Evolutionary conservation across 2,797 vertebrate species (phyloP).

Genomic region (Siniperca undulata): DNA sequence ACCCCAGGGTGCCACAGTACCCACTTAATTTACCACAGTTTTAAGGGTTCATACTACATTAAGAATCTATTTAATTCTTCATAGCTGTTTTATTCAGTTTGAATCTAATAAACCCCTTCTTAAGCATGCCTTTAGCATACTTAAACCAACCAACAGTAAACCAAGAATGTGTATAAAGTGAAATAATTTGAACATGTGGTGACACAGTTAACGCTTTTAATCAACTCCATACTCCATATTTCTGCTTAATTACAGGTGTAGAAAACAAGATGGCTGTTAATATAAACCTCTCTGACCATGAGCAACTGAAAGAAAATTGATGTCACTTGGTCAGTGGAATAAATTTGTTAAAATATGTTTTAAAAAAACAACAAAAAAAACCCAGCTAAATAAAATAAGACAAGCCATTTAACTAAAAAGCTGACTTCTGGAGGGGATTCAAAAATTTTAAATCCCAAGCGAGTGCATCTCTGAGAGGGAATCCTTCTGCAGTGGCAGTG

Average conservation of each 20-base stretch:
- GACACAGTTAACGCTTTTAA: slow-evolving; percentile 64
- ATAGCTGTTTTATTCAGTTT: neutral
- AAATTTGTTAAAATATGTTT: slow-evolving; percentile 53
- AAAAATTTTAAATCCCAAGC: slow-evolving; percentile 5
- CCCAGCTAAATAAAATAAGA: slow-evolving; percentile 61
- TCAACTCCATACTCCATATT: slow-evolving; percentile 39
- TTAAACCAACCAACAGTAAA: neutral
- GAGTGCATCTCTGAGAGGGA: slow-evolving; percentile 43
- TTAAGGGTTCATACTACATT: neutral
- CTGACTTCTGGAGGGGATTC: slow-evolving; percentile 28
- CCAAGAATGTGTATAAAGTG: neutral
- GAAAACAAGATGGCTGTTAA: slow-evolving; percentile 58
- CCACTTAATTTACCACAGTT: neutral
- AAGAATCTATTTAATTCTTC: neutral
- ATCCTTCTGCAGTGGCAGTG: slow-evolving; percentile 47
- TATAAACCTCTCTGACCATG: slow-evolving; percentile 52
- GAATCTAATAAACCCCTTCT: neutral
- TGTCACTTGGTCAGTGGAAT: slow-evolving; percentile 24
- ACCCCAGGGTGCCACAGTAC: neutral
- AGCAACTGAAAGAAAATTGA: slow-evolving; percentile 37
- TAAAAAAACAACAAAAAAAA: slow-evolving; percentile 22
- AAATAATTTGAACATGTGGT: slow-evolving; percentile 34
- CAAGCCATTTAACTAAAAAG: slow-evolving; percentile 57
- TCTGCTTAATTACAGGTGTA: slow-evolving; percentile 57
- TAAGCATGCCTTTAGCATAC: neutral